Percentiles rank a stretch among this genome's conserved stretches.
phyloP scores from a whole-genome alignment of 2,888 invertebrate genomes.

The Drosophila subsilvestris region DNA sequence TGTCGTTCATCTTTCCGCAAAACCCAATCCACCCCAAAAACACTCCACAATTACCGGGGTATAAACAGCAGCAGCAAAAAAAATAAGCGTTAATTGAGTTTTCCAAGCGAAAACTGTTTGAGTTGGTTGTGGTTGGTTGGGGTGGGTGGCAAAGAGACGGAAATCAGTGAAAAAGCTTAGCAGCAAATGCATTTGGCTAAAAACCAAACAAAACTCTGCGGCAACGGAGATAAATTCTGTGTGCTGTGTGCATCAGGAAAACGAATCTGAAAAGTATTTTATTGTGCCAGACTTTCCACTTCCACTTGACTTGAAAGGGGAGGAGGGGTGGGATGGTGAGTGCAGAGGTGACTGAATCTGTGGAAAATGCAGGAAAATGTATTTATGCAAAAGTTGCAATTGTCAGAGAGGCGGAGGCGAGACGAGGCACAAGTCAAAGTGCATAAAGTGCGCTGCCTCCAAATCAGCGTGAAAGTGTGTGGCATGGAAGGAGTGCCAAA shows the following conservation, averaged over 20 bases:
- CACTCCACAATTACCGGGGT: neutral
- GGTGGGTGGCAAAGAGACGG: neutral
- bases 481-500: neutral
- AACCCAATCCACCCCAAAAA: neutral
- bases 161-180: slow-evolving; percentile 22
- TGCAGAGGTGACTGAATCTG: slow-evolving; percentile 10
- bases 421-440: slow-evolving; percentile 40
- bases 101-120: slow-evolving; percentile 39
- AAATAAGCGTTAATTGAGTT: slow-evolving; percentile 67
- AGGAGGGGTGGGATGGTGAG: neutral
- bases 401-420: slow-evolving; percentile 52
- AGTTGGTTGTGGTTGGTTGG: neutral
- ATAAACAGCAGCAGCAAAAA: slow-evolving; percentile 13
- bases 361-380: slow-evolving; percentile 72
- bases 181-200: slow-evolving; percentile 48
- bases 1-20: neutral
- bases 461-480: slow-evolving; percentile 54
- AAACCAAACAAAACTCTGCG: slow-evolving; percentile 41
- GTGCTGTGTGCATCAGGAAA: slow-evolving; percentile 56
- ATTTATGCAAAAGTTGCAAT: slow-evolving; percentile 79
- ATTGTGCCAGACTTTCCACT: slow-evolving; percentile 48
- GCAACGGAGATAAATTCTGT: slow-evolving; percentile 51
- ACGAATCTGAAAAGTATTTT: slow-evolving; percentile 64
- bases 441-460: slow-evolving; percentile 64
- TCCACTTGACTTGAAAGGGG: slow-evolving; percentile 62